These are phyloP conservation scores for Heliconius charithonia DNA, from an alignment of 2,888 invertebrate genomes.

Conservation along the genomic window DNA sequence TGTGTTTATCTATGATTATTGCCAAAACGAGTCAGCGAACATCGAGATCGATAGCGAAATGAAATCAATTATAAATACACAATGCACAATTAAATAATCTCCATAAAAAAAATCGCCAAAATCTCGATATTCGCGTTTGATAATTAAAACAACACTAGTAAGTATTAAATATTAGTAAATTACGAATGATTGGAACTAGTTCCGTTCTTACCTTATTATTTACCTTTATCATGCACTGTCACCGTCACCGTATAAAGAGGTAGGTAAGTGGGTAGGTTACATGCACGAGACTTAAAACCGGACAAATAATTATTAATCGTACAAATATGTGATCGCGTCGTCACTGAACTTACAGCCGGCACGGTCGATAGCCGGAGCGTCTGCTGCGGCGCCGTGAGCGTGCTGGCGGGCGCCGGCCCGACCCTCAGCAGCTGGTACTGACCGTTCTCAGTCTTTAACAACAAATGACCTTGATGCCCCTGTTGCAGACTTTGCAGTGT, in stretches of 20 bases:
- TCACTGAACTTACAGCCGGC: conserved; percentile 91
- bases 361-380: conserved; percentile 94
- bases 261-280: conserved; percentile 46
- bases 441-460: conserved; percentile 98
- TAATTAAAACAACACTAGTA: conserved; percentile 21
- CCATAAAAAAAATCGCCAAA: background rate
- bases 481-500: conserved; percentile 93
- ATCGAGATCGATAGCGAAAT: conserved; percentile 16
- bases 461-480: conserved; percentile 93
- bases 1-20: conserved; percentile 33
- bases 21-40: conserved; percentile 22
- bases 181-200: conserved; percentile 33
- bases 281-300: conserved; percentile 69
- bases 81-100: background rate
- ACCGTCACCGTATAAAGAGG: background rate
- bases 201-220: conserved; percentile 70
- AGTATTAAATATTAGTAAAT: conserved; percentile 28
- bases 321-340: conserved; percentile 53
- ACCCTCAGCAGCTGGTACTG: conserved; percentile 94
- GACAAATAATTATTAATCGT: conserved; percentile 52
- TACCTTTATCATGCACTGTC: conserved; percentile 69
- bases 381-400: conserved; percentile 85
- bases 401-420: conserved; percentile 88
- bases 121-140: conserved; percentile 27
- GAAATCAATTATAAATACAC: background rate